Evolutionary conservation across 2,113 vertebrate genomes (phyloP).

Genomic region (Myotis lucifugus): DNA sequence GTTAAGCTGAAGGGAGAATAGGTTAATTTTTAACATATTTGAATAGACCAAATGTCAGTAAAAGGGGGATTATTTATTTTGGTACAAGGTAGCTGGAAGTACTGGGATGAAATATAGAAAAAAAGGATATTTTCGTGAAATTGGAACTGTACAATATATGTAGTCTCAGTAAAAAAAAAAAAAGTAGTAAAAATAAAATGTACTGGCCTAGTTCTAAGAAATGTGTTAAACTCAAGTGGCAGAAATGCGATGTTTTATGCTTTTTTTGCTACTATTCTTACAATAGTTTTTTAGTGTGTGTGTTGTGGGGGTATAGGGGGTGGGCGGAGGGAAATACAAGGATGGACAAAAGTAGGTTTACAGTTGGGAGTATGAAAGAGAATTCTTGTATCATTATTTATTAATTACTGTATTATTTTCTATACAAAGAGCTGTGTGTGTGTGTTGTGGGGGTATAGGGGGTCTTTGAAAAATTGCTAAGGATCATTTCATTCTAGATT

Average conservation of each 20-base stretch:
- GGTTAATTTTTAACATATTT: constrained; percentile 29
- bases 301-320: rapidly evolving
- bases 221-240: neutral
- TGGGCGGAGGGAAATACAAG: too few relatives aligned
- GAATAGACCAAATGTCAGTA: neutral
- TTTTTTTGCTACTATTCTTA: neutral
- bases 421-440: too few relatives aligned
- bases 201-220: neutral
- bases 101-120: neutral
- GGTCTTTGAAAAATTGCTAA: neutral
- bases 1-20: neutral
- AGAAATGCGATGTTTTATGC: neutral
- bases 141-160: neutral
- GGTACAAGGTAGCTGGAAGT: neutral
- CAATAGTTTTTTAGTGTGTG: neutral
- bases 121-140: neutral
- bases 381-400: too few relatives aligned
- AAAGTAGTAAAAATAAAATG: constrained; percentile 39
- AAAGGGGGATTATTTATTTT: constrained; percentile 33
- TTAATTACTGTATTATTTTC: too few relatives aligned
- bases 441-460: too few relatives aligned
- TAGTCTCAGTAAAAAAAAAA: neutral
- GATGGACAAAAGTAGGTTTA: too few relatives aligned
- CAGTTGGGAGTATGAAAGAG: too few relatives aligned
- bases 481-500: neutral